phyloP scores from a whole-genome alignment of 2,797 vertebrate genomes.

The Sardinella longiceps region DNA sequence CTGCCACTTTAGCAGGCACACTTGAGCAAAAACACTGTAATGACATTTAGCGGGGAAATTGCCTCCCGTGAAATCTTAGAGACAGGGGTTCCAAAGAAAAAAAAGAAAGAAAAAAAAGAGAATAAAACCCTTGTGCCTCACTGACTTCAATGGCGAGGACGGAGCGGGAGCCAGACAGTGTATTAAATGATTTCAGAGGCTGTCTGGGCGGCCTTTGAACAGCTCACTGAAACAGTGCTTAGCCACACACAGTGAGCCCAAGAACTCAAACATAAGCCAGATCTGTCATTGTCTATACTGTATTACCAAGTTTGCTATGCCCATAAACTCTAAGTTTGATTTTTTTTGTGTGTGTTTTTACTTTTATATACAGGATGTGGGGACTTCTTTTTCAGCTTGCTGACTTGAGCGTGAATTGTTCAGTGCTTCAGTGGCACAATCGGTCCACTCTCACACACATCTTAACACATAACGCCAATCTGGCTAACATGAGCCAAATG shows the following conservation, averaged over 20 bases:
- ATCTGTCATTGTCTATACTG: slow-evolving; percentile 15
- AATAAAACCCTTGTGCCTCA: slow-evolving; percentile 50
- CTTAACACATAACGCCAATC: not conserved
- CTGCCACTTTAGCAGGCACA: slow-evolving; percentile 72
- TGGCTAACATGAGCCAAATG: slow-evolving; percentile 25
- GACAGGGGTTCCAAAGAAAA: slow-evolving; percentile 60
- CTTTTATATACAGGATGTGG: not conserved
- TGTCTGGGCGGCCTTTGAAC: slow-evolving; percentile 19
- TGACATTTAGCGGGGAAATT: slow-evolving; percentile 77
- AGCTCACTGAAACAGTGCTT: not conserved
- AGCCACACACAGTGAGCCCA: not conserved
- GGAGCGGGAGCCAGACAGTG: not conserved
- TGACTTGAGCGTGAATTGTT: not conserved
- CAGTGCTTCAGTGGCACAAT: not conserved
- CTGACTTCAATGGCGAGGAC: slow-evolving; percentile 48
- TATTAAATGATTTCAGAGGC: slow-evolving; percentile 36
- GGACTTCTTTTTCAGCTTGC: not conserved
- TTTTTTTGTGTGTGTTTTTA: not conserved
- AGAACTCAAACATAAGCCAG: not conserved
- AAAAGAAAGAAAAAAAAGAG: slow-evolving; percentile 42
- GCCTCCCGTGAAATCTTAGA: slow-evolving; percentile 72
- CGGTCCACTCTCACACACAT: not conserved
- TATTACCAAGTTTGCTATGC: no score
- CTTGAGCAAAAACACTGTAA: slow-evolving; percentile 71
- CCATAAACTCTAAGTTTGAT: not conserved